Evolutionary conservation across 1,140 invertebrate genomes (phyloP), one percentile per base, ranked within the genome.

Genomic region (Drosophila melanica): DNA sequence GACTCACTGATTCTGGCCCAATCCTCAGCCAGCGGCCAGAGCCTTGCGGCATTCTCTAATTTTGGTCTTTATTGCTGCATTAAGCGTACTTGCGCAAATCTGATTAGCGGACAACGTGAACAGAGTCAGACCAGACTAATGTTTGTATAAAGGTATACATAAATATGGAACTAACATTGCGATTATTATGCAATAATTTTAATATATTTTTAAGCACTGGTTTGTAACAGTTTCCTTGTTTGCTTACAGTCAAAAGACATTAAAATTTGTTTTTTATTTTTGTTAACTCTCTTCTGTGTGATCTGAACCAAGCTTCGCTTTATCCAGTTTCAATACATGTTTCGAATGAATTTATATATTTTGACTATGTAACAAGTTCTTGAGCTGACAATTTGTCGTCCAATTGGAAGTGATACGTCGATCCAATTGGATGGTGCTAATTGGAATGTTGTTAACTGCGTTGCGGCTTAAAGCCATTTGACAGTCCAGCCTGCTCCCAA

Each of bases 11-110:
- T 35, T 35, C 33, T 9, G 33, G 8, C 33, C 9, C 33, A 35
- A 3, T 35, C 2, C 33, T 35, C 9, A 8, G 8, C 7, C 33
- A 0, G 33, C 33, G 9, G 8, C 33, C n/a, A 27, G 57, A 82
- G 72, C 50, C 27, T 9, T 35, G 16, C 35, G 48, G 58, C 30
- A 20, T 23, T 47, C 44, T 35, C 23, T 12, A 42, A 18, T 37
- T 45, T 39, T 39, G 54, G 53, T 74, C 74, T 54, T 85, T 81
- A 78, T 86, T 75, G 81, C 64, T 37, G 74, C 77, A 81, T 85
- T 85, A 86, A 51, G 63, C 75, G 70, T 76, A 63, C 67, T 68
- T 59, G 48, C 55, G 12, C 23, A 51, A 77, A 77, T 86, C 81
- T 68, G 59, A 81, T 81, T 75, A 63, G 70, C 64, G 11, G 44